Percentiles rank a stretch among this genome's conserved stretches.
Evolutionary conservation across 2,113 vertebrate species (phyloP).

Genomic region (Indicator indicator): DNA sequence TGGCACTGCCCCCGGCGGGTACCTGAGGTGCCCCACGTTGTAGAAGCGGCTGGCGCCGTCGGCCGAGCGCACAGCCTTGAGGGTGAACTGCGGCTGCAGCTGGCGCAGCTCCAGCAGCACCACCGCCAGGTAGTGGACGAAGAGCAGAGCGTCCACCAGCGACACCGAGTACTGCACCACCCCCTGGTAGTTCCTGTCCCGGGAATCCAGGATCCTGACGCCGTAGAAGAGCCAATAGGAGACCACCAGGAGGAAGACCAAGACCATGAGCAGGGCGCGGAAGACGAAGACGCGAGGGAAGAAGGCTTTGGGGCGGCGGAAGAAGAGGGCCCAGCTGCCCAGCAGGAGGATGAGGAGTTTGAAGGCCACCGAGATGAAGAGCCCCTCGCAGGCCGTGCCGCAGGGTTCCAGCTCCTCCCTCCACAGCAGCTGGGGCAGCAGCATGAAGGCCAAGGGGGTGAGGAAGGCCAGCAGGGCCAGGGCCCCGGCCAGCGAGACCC

Average conservation of each 20-base stretch:
- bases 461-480: conserved; percentile 89
- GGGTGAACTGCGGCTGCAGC: conserved; percentile 91
- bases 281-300: conserved; percentile 89
- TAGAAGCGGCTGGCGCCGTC: conserved; percentile 92
- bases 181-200: conserved; percentile 85
- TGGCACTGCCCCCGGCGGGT: neutral
- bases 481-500: conserved; percentile 77
- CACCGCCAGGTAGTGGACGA: conserved; percentile 92
- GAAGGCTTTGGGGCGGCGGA: conserved; percentile 86
- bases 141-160: conserved; percentile 89
- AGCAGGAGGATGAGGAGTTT: conserved; percentile 92
- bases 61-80: conserved; percentile 90
- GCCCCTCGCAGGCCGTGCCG: conserved; percentile 90
- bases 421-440: conserved; percentile 91
- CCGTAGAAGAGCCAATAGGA: conserved; percentile 95
- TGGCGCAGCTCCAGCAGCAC: conserved; percentile 91
- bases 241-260: conserved; percentile 89
- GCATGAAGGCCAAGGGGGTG: conserved; percentile 89
- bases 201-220: conserved; percentile 85
- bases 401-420: conserved; percentile 85
- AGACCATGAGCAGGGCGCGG: conserved; percentile 89
- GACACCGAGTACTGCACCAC: conserved; percentile 92
- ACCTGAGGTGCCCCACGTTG: conserved; percentile 92
- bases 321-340: conserved; percentile 93
- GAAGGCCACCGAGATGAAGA: conserved; percentile 93